phyloP scores from a whole-genome alignment of 2,888 invertebrate genomes.

The Drosophila paranaensis region DNA sequence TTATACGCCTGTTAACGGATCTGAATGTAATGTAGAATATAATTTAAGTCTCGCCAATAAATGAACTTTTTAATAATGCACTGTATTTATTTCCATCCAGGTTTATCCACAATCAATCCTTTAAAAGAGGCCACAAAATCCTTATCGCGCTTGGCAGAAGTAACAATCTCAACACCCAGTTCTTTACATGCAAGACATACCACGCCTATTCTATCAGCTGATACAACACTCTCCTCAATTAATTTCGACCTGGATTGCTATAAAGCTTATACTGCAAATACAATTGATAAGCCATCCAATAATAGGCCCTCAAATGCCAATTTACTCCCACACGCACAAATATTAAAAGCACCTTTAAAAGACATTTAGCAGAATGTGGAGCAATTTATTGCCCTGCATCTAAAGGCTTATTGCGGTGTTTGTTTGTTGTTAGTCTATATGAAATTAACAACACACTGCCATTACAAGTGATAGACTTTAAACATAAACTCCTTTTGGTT shows the following conservation, averaged over 20 bases:
- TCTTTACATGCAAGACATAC: conserved; percentile 40
- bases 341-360: conserved; percentile 39
- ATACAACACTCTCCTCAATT: conserved; percentile 8
- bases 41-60: background rate
- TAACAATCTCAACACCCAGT: conserved; percentile 23
- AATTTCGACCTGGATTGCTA: conserved; percentile 30
- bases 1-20: conserved; percentile 44
- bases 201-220: conserved; percentile 36
- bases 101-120: conserved; percentile 22
- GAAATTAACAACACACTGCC: conserved; percentile 61
- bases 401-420: conserved; percentile 29
- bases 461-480: conserved; percentile 61
- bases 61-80: background rate
- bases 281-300: conserved; percentile 26
- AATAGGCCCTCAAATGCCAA: conserved; percentile 21
- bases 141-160: conserved; percentile 41
- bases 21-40: conserved; percentile 44
- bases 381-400: conserved; percentile 33
- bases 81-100: conserved; percentile 27
- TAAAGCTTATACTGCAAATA: conserved; percentile 21
- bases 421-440: conserved; percentile 47
- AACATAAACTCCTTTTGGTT: conserved; percentile 21
- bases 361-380: conserved; percentile 59
- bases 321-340: conserved; percentile 32
- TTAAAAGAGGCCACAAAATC: conserved; percentile 42